Percentiles rank a stretch among this genome's conserved stretches.
phyloP scores from a whole-genome alignment of 2,888 invertebrate species.

The Dorcus parallelipipedus region DNA sequence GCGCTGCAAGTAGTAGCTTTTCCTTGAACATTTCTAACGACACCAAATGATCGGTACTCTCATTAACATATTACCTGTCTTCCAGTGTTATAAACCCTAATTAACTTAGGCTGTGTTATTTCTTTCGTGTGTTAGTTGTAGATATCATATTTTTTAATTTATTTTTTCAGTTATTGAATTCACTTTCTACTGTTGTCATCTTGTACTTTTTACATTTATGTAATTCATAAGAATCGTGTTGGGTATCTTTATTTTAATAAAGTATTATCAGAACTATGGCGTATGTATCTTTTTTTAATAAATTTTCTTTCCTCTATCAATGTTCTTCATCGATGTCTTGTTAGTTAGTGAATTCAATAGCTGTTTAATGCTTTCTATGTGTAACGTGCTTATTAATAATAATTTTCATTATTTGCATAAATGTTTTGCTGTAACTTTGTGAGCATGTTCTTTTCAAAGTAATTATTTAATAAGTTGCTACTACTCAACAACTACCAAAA shows the following conservation, averaged over 20 bases:
- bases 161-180: constrained; percentile 18
- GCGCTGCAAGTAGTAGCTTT: constrained; percentile 11
- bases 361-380: constrained; percentile 6
- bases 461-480: background rate
- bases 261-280: background rate
- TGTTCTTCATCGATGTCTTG: background rate
- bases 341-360: constrained; percentile 17
- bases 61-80: background rate
- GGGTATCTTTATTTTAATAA: background rate
- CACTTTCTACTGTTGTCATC: constrained; percentile 7
- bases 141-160: background rate
- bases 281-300: background rate
- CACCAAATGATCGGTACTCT: background rate
- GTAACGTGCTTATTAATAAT: background rate
- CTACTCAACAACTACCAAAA: background rate
- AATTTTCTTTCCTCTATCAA: background rate
- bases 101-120: background rate
- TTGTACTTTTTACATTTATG: background rate
- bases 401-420: background rate
- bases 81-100: background rate
- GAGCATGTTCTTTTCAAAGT: background rate
- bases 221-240: background rate
- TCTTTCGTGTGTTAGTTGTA: background rate
- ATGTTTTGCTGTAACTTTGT: background rate
- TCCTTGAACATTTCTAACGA: constrained; percentile 9